Evolutionary conservation across 2,888 invertebrate species (phyloP).

Genomic region (Serrognathus titanus): DNA sequence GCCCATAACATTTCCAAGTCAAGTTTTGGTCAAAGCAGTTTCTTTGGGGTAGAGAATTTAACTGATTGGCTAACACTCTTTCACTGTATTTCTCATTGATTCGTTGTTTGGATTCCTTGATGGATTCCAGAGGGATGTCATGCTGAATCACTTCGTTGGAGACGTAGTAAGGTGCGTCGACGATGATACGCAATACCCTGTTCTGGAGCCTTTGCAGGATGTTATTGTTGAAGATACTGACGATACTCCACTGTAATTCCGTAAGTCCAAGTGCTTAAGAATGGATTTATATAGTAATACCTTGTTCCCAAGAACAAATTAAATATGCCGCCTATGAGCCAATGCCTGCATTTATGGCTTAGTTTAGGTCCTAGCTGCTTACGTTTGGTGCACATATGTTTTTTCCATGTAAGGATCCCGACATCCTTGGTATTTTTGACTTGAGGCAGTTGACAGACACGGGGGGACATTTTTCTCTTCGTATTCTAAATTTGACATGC

Average conservation of each 20-base stretch:
- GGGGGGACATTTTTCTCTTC: background rate
- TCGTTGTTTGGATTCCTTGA: background rate
- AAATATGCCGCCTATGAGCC: conserved; percentile 2
- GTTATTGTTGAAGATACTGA: conserved; percentile 17
- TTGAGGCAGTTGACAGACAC: background rate
- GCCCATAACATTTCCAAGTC: no score
- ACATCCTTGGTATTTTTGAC: conserved; percentile 6
- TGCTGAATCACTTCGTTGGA: conserved; percentile 7
- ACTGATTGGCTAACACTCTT: background rate
- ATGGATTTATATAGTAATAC: conserved; percentile 17
- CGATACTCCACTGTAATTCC: conserved; percentile 22
- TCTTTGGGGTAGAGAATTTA: no score
- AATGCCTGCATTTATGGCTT: conserved; percentile 4
- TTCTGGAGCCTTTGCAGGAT: conserved; percentile 20
- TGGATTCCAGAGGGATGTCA: background rate
- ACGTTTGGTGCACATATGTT: conserved; percentile 11
- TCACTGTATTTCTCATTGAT: background rate
- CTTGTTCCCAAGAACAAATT: conserved; percentile 14
- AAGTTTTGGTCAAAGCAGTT: no score
- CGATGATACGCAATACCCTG: conserved; percentile 13
- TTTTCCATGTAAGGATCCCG: conserved; percentile 7
- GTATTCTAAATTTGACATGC: background rate
- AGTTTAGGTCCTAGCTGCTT: conserved; percentile 9
- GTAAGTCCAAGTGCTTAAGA: conserved; percentile 18
- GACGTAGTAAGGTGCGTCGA: conserved; percentile 20